Evolutionary conservation across 2,113 vertebrate species (phyloP).

Genomic region (Hipposideros armiger): DNA sequence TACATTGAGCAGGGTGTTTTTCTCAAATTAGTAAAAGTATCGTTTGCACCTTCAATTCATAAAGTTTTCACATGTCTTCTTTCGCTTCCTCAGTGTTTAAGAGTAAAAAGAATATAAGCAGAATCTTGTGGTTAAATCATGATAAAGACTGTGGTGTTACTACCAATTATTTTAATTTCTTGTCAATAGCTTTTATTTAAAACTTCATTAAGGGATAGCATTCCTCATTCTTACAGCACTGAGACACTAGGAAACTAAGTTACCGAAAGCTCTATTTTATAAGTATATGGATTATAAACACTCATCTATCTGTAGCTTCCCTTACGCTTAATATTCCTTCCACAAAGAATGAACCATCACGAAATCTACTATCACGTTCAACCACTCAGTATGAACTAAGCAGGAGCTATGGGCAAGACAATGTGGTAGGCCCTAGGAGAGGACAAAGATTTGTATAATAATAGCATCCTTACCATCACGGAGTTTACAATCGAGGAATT

Average conservation of each 20-base stretch:
- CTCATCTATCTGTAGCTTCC: background rate
- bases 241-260: slow-evolving; percentile 30
- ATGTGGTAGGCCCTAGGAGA: background rate
- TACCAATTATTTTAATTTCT: slow-evolving; percentile 30
- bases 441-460: background rate
- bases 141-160: slow-evolving; percentile 10
- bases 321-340: background rate
- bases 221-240: slow-evolving; percentile 6
- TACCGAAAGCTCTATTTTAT: background rate
- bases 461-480: background rate
- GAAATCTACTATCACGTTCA: background rate
- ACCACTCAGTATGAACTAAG: background rate
- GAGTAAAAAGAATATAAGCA: slow-evolving; percentile 25
- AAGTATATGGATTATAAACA: background rate
- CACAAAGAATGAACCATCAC: background rate
- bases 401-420: background rate
- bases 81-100: slow-evolving; percentile 49
- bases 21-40: slow-evolving; percentile 57
- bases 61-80: slow-evolving; percentile 46
- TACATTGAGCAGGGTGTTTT: background rate
- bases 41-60: slow-evolving; percentile 46
- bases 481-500: background rate
- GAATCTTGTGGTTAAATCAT: background rate
- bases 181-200: slow-evolving; percentile 21
- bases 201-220: slow-evolving; percentile 28